Base-by-base conservation (phyloP, 2,113 vertebrate genomes). In the Sclerurus mexicanus region DNA sequence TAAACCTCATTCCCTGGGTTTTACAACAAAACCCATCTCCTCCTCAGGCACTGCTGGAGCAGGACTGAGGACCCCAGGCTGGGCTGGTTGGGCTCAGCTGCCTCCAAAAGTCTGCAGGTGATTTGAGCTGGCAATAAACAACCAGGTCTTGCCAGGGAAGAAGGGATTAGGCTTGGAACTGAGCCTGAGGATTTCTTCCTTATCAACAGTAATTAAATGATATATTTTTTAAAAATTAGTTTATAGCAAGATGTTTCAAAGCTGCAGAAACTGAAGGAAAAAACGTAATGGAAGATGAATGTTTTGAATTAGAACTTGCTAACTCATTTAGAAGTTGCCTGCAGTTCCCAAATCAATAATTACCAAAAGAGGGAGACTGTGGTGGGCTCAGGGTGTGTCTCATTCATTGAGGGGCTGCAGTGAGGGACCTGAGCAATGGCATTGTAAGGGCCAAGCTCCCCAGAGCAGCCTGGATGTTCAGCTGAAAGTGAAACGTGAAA, bases 1-100 rank as follows among this genome's bases (percentile, higher is more conserved):
- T 55, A 52, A 80, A 44, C 11, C 49, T 79, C 39, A 17, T 37
- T 40, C 35, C 3, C 17, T 22, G 37, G 15, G 30, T 31, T 87
- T 78, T 23, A 9, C 16, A 58, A 59, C 31, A 10, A 71, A 72
- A 82, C 3, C 0, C 16, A 7, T 33, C 39, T 71, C 33, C 14
- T 30, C 28, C 60, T n/a, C 8, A 1, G 1, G 7, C 5, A 15
- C 22, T 50, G 4, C 22, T 71, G 42, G 33, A 31, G 59, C 42
- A 50, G 20, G 19, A 14, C 31, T 73, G 59, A 35, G 44, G 12
- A 44, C 2, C 11, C 8, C 0, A 0, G n/a, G 30, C 37, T 64
- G 39, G 44, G n/a, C 23, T 71, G 66, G 12, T 12, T 50, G 62
- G 53, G 44, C 16, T 30, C 46, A n/a, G n/a, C 14, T 66, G 23